Conservation (phyloP, 2,113 vertebrate species). For the Trematomus loennbergii region DNA sequence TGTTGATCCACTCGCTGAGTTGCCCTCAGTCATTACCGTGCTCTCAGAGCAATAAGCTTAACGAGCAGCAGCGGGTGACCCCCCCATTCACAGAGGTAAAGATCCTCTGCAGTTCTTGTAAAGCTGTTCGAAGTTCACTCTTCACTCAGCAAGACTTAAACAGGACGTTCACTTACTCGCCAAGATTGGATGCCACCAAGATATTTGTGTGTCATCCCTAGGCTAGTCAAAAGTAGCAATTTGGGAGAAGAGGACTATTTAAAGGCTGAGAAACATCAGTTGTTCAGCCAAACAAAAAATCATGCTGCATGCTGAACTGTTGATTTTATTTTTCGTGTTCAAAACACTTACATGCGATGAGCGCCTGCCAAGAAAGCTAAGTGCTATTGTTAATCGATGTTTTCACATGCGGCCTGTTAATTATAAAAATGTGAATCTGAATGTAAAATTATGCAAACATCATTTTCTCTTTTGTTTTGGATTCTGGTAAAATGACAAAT, state of each 20-base stretch:
- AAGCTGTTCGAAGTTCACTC: neutral
- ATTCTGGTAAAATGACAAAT: slow-evolving; percentile 29
- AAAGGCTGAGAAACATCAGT: neutral
- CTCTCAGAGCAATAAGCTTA: neutral
- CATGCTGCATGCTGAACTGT: too few species aligned
- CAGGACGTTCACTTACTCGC: slow-evolving; percentile 3
- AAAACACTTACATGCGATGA: too few species aligned
- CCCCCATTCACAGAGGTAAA: neutral
- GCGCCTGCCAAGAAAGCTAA: slow-evolving; percentile 48
- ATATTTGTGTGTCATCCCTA: slow-evolving; percentile 27
- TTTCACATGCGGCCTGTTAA: slow-evolving; percentile 47
- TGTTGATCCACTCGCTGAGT: neutral
- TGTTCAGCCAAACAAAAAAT: slow-evolving; percentile 4
- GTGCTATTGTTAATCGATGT: slow-evolving; percentile 54
- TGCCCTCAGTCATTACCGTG: neutral
- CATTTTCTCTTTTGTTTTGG: slow-evolving; percentile 41
- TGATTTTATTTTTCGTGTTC: too few species aligned
- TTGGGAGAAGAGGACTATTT: neutral
- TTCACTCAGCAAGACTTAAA: neutral
- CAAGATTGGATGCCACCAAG: neutral
- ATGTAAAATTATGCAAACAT: slow-evolving; percentile 42
- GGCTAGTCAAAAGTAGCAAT: slow-evolving; percentile 14
- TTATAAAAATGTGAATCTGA: slow-evolving; percentile 44
- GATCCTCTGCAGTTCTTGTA: slow-evolving; percentile 8
- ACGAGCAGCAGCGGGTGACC: neutral